A percentile compares a stretch with the other conserved stretches of the same genome.
Evolutionary conservation across 2,888 invertebrate species (phyloP).

Genomic region (Melieria crassipennis): DNA sequence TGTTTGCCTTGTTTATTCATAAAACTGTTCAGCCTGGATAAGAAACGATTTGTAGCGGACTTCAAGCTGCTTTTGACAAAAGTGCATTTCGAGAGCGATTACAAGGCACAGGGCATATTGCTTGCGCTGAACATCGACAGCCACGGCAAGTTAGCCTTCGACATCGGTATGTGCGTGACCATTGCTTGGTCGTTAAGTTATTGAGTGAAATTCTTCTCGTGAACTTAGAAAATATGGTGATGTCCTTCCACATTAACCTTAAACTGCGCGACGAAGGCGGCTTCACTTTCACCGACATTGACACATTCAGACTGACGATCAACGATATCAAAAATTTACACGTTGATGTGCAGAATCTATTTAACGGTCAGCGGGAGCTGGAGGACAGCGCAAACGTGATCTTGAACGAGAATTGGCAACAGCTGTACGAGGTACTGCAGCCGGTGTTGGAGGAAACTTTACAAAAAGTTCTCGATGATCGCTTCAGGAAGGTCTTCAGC

Average conservation of each 20-base stretch:
- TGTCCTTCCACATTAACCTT: slow-evolving; percentile 9
- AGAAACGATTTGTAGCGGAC: too few relatives aligned
- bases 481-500: slow-evolving; percentile 71
- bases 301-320: slow-evolving; percentile 70
- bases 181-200: too few relatives aligned
- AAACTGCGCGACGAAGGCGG: slow-evolving; percentile 22
- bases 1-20: too few relatives aligned
- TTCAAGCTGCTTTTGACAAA: not conserved
- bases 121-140: slow-evolving; percentile 24
- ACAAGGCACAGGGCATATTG: slow-evolving; percentile 26
- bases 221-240: too few relatives aligned
- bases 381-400: slow-evolving; percentile 76
- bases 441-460: slow-evolving; percentile 75
- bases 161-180: slow-evolving; percentile 18
- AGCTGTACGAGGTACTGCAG: slow-evolving; percentile 73
- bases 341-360: slow-evolving; percentile 74
- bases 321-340: slow-evolving; percentile 70
- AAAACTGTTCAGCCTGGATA: too few relatives aligned
- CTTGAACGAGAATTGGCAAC: slow-evolving; percentile 76
- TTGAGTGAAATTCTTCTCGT: too few relatives aligned
- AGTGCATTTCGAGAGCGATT: slow-evolving; percentile 14
- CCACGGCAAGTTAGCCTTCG: slow-evolving; percentile 14
- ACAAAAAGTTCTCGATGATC: slow-evolving; percentile 71
- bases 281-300: slow-evolving; percentile 35
- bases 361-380: slow-evolving; percentile 58